Evolutionary conservation across 1,140 invertebrate genomes (phyloP).

Genomic region (Lordiphosa stackelbergi): DNA sequence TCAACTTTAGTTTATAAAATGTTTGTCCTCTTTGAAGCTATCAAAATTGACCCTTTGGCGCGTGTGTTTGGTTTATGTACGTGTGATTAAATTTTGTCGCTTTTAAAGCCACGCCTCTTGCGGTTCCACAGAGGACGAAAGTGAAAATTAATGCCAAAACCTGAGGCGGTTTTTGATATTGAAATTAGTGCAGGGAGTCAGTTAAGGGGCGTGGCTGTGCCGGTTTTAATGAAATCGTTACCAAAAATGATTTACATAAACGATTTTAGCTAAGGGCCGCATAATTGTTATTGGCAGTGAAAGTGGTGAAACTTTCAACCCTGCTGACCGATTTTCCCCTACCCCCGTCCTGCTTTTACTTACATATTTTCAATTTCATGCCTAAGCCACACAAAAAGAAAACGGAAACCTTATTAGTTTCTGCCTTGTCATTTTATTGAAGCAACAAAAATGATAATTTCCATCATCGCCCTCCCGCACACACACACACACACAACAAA

Average conservation of each 20-base stretch:
- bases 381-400: slow-evolving; percentile 41
- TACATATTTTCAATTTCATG: slow-evolving; percentile 51
- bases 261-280: slow-evolving; percentile 42
- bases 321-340: too few relatives aligned
- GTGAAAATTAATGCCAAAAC: slow-evolving; percentile 58
- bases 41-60: slow-evolving; percentile 61
- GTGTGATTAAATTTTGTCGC: slow-evolving; percentile 32
- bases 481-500: slow-evolving; percentile 21
- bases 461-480: slow-evolving; percentile 49
- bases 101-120: slow-evolving; percentile 50
- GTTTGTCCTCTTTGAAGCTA: slow-evolving; percentile 42
- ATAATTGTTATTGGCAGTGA: slow-evolving; percentile 53
- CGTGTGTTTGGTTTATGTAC: slow-evolving; percentile 16
- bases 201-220: slow-evolving; percentile 35
- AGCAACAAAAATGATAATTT: slow-evolving; percentile 73
- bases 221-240: slow-evolving; percentile 64
- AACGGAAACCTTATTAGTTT: slow-evolving; percentile 58
- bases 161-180: slow-evolving; percentile 56
- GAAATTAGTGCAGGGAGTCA: slow-evolving; percentile 51
- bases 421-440: slow-evolving; percentile 71
- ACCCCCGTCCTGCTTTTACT: too few relatives aligned
- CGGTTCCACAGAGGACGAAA: slow-evolving; percentile 25
- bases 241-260: slow-evolving; percentile 57
- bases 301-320: neutral
- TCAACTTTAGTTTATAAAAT: slow-evolving; percentile 44